Evolutionary conservation across 2,888 invertebrate genomes (phyloP).

Genomic region (Poecilus cupreus): DNA sequence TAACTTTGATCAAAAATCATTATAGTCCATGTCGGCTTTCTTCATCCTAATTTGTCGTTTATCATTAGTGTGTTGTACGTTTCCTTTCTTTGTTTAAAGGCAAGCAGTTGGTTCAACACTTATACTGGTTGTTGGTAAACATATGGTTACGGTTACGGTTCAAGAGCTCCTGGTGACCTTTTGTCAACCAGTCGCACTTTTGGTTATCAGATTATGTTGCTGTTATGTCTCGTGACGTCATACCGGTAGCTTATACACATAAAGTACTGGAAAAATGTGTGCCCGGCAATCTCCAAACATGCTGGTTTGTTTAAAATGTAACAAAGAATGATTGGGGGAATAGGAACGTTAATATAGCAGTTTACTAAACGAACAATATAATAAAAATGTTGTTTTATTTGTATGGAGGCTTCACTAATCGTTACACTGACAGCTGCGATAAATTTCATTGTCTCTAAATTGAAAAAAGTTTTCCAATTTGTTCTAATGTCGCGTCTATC

Average conservation of each 20-base stretch:
- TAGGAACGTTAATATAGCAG: no score
- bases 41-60: background rate
- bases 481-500: background rate
- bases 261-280: no score
- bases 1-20: conserved; percentile 3
- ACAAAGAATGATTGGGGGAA: background rate
- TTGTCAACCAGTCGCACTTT: no score
- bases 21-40: background rate
- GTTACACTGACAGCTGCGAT: background rate
- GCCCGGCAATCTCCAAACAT: background rate
- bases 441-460: background rate
- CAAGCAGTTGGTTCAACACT: background rate
- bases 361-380: no score
- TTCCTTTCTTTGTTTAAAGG: no score
- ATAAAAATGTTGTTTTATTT: background rate
- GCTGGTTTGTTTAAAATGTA: background rate
- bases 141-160: conserved; percentile 13
- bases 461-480: background rate
- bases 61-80: no score
- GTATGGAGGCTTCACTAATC: background rate
- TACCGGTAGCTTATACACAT: conserved; percentile 16
- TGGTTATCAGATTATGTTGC: conserved; percentile 2
- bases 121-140: background rate
- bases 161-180: background rate
- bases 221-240: background rate